Evolutionary conservation across 2,113 vertebrate species (phyloP).

Genomic region (Aegypius monachus): DNA sequence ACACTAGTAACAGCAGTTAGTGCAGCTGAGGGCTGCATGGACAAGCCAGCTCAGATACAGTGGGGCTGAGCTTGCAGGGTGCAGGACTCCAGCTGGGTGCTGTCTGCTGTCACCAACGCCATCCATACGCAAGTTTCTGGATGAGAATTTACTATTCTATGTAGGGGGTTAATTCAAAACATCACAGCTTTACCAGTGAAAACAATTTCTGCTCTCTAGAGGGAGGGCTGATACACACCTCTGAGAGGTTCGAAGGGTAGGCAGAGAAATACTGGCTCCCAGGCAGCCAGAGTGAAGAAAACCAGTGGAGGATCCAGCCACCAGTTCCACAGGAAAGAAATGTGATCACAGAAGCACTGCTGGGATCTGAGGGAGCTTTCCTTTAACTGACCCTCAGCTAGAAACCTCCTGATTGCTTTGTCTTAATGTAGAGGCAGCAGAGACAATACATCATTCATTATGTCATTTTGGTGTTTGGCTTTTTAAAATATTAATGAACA

Average conservation of each 20-base stretch:
- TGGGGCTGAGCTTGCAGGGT: background rate
- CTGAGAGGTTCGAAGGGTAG: background rate
- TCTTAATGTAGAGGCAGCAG: background rate
- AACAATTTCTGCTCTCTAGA: background rate
- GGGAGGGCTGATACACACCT: background rate
- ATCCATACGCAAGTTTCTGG: background rate
- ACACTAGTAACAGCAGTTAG: background rate
- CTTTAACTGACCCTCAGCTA: background rate
- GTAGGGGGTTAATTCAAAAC: background rate
- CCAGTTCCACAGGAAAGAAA: background rate
- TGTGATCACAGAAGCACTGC: background rate
- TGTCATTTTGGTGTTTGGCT: constrained; percentile 51
- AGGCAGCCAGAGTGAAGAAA: background rate
- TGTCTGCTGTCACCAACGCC: background rate
- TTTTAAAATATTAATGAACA: constrained; percentile 71
- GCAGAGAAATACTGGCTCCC: background rate
- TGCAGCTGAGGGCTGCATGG: background rate
- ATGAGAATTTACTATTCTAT: background rate
- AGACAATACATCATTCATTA: constrained; percentile 5
- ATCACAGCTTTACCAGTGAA: background rate
- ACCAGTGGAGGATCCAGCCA: background rate
- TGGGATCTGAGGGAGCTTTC: background rate
- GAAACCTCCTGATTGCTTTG: background rate
- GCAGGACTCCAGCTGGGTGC: accelerated
- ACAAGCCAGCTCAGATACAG: background rate